A percentile compares a stretch with the other conserved stretches of the same genome.
phyloP scores from a whole-genome alignment of 2,888 invertebrate genomes.

The Euplagia quadripunctaria region DNA sequence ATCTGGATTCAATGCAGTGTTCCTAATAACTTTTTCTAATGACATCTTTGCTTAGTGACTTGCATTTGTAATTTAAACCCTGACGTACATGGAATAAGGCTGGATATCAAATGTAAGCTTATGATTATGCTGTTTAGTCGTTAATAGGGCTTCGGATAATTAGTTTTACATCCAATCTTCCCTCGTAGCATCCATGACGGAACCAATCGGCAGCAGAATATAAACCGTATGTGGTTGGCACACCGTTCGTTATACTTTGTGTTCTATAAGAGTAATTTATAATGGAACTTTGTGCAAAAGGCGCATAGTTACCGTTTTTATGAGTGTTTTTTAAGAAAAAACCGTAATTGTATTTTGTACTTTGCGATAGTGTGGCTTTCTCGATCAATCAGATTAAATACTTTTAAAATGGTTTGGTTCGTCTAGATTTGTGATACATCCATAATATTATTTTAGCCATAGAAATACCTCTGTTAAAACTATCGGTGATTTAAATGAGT shows the following conservation, averaged over 20 bases:
- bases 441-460: too few species aligned
- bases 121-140: conserved; percentile 41
- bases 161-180: conserved; percentile 46
- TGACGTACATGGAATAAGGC: not conserved
- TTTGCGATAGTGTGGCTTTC: not conserved
- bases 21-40: not conserved
- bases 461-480: too few species aligned
- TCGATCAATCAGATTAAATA: not conserved
- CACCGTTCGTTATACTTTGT: conserved; percentile 15
- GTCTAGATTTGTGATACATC: too few species aligned
- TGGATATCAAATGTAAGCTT: not conserved
- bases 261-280: conserved; percentile 25
- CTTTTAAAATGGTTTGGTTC: not conserved
- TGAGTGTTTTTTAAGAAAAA: not conserved
- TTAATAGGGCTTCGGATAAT: conserved; percentile 41
- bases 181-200: conserved; percentile 16
- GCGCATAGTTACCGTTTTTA: conserved; percentile 30
- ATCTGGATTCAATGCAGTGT: not conserved
- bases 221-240: not conserved
- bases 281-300: conserved; percentile 19
- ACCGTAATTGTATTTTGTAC: not conserved
- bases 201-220: not conserved
- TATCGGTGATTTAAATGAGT: too few species aligned
- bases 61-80: not conserved
- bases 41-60: not conserved